phyloP scores from a whole-genome alignment of 2,113 vertebrate species.

The Sinocyclocheilus rhinocerous region DNA sequence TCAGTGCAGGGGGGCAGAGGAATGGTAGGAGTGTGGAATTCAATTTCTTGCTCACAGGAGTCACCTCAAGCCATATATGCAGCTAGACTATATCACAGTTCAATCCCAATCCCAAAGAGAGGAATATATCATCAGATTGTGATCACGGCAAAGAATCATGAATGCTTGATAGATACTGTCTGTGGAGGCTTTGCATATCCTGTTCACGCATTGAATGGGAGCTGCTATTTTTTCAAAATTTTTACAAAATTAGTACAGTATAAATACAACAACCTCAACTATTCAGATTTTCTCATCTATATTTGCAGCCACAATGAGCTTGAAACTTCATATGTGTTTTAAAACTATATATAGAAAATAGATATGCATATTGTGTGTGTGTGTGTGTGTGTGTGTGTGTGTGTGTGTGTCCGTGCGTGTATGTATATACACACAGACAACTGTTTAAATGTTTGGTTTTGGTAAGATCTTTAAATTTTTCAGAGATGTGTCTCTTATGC shows the following conservation, averaged over 20 bases:
- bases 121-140: background rate
- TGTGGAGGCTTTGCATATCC: background rate
- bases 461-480: background rate
- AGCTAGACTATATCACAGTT: slow-evolving; percentile 17
- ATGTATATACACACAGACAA: background rate
- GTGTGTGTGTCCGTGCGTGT: no score
- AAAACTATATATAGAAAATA: background rate
- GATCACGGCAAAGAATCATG: background rate
- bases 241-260: background rate
- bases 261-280: background rate
- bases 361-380: background rate
- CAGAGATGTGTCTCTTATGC: no score
- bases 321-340: background rate
- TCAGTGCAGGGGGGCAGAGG: background rate
- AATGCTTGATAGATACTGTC: background rate
- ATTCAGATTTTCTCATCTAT: background rate
- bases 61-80: background rate
- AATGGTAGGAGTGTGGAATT: background rate
- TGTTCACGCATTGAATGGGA: background rate
- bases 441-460: background rate
- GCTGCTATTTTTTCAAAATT: no score
- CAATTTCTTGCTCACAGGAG: slow-evolving; percentile 8
- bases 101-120: background rate
- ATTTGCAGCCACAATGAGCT: background rate
- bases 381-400: background rate